Percentiles rank a stretch among this genome's conserved stretches.
phyloP scores from a whole-genome alignment of 2,888 invertebrate species.

The Eupithecia tripunctaria region DNA sequence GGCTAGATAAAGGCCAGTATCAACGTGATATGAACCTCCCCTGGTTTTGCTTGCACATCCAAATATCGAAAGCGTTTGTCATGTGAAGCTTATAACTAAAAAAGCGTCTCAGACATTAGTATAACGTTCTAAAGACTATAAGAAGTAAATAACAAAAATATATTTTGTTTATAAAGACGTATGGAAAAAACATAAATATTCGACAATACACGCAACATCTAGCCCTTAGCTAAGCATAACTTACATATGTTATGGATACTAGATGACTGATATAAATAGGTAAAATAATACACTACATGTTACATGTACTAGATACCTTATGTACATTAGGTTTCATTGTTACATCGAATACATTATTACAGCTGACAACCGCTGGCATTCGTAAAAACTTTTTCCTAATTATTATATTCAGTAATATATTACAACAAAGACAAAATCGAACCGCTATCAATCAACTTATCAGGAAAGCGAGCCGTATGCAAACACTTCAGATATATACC shows the following conservation, averaged over 20 bases:
- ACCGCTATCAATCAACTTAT: constrained; percentile 32
- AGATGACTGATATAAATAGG: too few species aligned
- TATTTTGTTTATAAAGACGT: too few species aligned
- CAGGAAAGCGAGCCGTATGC: constrained; percentile 60
- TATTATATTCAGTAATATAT: not conserved
- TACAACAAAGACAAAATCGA: constrained; percentile 1
- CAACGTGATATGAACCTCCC: not conserved
- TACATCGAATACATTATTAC: not conserved
- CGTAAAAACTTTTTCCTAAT: not conserved
- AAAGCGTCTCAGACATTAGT: too few species aligned
- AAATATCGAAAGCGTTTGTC: not conserved
- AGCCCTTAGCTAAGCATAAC: too few species aligned
- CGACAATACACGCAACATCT: too few species aligned
- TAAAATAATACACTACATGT: too few species aligned
- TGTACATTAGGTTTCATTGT: not conserved
- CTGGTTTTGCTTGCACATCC: not conserved
- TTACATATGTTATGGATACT: too few species aligned
- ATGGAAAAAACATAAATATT: too few species aligned
- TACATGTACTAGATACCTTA: too few species aligned
- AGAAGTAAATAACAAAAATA: not conserved
- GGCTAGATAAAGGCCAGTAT: constrained; percentile 8
- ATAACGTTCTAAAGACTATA: not conserved
- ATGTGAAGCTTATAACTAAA: not conserved
- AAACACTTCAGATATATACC: constrained; percentile 72
- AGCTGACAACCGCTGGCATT: not conserved